phyloP scores from a whole-genome alignment of 2,888 invertebrate species.

The Pyrocoelia pectoralis region DNA sequence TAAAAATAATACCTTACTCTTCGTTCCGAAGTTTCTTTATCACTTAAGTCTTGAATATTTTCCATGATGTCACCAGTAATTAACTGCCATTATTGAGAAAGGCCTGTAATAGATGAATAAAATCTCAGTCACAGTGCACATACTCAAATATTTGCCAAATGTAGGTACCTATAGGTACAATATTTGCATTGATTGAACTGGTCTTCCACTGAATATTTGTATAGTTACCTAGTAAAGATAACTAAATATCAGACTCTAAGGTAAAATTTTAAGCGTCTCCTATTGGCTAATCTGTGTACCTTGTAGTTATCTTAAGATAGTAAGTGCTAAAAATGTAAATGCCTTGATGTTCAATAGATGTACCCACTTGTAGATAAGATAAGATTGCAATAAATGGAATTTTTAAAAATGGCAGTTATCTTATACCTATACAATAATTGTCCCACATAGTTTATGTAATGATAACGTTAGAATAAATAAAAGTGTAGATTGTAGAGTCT shows the following conservation, averaged over 20 bases:
- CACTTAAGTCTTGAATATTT: constrained; percentile 20
- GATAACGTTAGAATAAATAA: neutral
- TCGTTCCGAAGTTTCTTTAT: constrained; percentile 25
- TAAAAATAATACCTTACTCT: constrained; percentile 16
- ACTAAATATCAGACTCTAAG: too few species aligned
- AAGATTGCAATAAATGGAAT: neutral
- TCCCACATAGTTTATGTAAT: neutral
- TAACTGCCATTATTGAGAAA: constrained; percentile 27
- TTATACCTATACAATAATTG: neutral
- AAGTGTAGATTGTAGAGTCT: too few species aligned
- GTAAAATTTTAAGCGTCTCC: too few species aligned
- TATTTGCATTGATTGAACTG: too few species aligned
- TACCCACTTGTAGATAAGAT: neutral
- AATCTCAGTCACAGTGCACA: neutral
- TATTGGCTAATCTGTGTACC: too few species aligned
- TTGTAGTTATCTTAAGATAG: too few species aligned
- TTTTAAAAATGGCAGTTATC: neutral
- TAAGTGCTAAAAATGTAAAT: too few species aligned
- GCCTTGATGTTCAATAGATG: neutral
- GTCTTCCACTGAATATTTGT: too few species aligned
- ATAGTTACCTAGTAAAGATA: too few species aligned
- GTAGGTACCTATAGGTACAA: too few species aligned
- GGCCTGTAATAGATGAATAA: neutral
- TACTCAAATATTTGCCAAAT: too few species aligned
- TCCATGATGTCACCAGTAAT: constrained; percentile 26